phyloP scores from a whole-genome alignment of 2,113 vertebrate genomes.

The Ceuthmochares aereus region DNA sequence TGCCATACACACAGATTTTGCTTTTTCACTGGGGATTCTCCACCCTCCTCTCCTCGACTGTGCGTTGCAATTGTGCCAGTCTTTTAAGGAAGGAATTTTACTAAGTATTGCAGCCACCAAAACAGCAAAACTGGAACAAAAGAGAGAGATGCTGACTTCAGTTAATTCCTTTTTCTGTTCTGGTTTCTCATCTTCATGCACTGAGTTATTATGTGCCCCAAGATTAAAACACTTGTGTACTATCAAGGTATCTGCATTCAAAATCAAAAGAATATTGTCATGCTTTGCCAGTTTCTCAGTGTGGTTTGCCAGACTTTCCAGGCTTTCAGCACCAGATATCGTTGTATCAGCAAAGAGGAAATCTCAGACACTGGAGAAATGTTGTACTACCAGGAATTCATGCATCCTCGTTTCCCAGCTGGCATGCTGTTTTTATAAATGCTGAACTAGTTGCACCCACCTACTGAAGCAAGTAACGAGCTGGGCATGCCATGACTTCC shows the following conservation, averaged over 20 bases:
- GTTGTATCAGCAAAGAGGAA: constrained; percentile 62
- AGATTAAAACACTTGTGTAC: not conserved
- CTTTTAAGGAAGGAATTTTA: not conserved
- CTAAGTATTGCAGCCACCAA: not conserved
- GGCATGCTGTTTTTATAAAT: constrained; percentile 21
- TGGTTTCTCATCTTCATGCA: not conserved
- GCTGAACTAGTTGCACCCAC: not conserved
- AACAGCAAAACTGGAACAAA: not conserved
- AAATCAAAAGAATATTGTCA: constrained; percentile 31
- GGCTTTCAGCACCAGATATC: constrained; percentile 50
- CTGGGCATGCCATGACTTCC: constrained; percentile 11
- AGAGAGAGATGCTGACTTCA: not conserved
- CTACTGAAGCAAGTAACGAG: not conserved
- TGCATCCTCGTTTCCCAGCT: not conserved
- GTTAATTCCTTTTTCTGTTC: not conserved
- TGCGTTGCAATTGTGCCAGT: accelerated
- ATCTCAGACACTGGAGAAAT: constrained; percentile 35
- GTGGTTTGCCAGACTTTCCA: constrained; percentile 54
- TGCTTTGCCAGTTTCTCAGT: constrained; percentile 41
- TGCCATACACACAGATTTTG: not conserved
- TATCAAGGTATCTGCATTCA: not conserved
- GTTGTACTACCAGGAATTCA: constrained; percentile 54
- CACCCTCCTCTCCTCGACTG: not conserved
- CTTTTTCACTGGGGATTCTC: not conserved
- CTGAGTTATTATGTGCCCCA: not conserved